phyloP scores from a whole-genome alignment of 1,140 invertebrate species.

The Pseudomyrmex gracilis region DNA sequence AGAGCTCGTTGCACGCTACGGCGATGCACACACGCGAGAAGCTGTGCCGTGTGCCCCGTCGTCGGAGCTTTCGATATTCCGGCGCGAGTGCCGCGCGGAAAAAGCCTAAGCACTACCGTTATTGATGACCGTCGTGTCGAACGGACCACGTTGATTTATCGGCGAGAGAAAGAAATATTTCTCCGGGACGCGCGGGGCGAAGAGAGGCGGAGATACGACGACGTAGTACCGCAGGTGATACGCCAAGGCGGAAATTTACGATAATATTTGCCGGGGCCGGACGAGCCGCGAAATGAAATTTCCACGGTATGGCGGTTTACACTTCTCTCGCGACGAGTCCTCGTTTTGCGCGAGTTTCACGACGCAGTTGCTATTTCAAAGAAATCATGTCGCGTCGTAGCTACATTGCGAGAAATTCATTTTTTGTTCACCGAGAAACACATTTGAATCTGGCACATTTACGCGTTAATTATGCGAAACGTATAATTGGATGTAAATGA shows the following conservation, averaged over 20 bases:
- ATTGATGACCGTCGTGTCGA: slow-evolving; percentile 71
- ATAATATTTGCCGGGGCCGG: slow-evolving; percentile 69
- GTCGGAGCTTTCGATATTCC: slow-evolving; percentile 60
- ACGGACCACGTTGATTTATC: slow-evolving; percentile 71
- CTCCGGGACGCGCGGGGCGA: slow-evolving; percentile 24
- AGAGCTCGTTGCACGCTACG: slow-evolving; percentile 50
- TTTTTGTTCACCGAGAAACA: slow-evolving; percentile 16
- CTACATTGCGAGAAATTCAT: not conserved
- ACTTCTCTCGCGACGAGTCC: slow-evolving; percentile 34
- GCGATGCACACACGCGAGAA: slow-evolving; percentile 26
- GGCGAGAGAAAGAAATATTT: slow-evolving; percentile 65
- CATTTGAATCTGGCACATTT: slow-evolving; percentile 28
- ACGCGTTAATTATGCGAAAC: slow-evolving; percentile 5
- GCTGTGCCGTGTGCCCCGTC: slow-evolving; percentile 31
- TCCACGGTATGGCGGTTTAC: slow-evolving; percentile 38
- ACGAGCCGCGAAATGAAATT: slow-evolving; percentile 71
- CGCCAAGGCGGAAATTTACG: slow-evolving; percentile 64
- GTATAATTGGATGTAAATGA: not conserved
- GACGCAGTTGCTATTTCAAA: slow-evolving; percentile 40
- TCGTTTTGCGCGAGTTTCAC: slow-evolving; percentile 32
- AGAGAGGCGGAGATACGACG: slow-evolving; percentile 57
- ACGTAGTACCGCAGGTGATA: slow-evolving; percentile 66
- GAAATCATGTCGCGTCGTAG: not conserved
- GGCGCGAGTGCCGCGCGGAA: slow-evolving; percentile 49
- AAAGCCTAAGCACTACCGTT: slow-evolving; percentile 70